Evolutionary conservation across 1,140 invertebrate genomes (phyloP).

Genomic region (Colletes latitarsis): DNA sequence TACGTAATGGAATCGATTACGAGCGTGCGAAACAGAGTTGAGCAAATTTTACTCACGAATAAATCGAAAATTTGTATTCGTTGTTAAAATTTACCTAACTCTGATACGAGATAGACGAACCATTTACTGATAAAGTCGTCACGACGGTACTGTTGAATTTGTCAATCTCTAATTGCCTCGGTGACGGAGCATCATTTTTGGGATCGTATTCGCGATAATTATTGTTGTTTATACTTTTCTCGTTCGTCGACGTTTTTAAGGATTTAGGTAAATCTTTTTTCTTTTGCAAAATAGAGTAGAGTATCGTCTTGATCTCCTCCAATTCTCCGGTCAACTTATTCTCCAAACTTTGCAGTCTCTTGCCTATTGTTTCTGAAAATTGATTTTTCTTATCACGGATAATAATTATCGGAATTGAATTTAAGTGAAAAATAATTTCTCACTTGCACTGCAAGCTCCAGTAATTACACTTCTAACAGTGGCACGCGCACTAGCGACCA

Average conservation of each 20-base stretch:
- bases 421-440: constrained; percentile 39
- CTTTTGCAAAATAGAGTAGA: constrained; percentile 26
- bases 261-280: background rate
- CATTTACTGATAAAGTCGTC: constrained; percentile 45
- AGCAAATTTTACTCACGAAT: too few species aligned
- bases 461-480: constrained; percentile 78
- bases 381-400: background rate
- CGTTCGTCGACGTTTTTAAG: background rate
- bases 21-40: too few species aligned
- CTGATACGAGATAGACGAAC: constrained; percentile 33
- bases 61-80: too few species aligned
- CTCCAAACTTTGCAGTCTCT: constrained; percentile 62
- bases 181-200: background rate
- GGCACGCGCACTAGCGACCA: constrained; percentile 79
- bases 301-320: constrained; percentile 45
- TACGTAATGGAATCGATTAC: background rate
- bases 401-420: background rate
- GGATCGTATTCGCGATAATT: background rate
- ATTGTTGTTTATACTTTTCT: constrained; percentile 6
- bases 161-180: constrained; percentile 59
- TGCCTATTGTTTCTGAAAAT: constrained; percentile 65
- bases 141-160: constrained; percentile 61
- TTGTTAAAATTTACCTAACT: too few species aligned
- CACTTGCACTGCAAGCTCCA: constrained; percentile 79
- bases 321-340: constrained; percentile 51